These are phyloP conservation scores for Limnephilus rhombicus DNA, from an alignment of 2,888 invertebrate genomes.

Conservation along the genomic window DNA sequence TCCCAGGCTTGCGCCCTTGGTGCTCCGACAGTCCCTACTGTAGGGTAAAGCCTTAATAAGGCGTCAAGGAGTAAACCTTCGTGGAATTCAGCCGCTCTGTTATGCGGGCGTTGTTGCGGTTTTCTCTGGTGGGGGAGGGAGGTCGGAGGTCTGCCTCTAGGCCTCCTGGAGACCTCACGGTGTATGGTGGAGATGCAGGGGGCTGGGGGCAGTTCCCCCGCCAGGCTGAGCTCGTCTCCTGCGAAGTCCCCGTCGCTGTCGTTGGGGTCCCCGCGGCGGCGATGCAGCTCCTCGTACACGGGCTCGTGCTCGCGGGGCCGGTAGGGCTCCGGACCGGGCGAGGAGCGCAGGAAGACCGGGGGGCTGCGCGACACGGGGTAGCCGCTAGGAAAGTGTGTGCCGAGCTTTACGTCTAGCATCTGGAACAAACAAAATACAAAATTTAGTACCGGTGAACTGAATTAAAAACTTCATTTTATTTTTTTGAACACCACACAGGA, in stretches of 20 bases:
- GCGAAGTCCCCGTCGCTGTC: conserved; percentile 90
- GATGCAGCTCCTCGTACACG: conserved; percentile 88
- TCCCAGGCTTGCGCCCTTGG: conserved; percentile 72
- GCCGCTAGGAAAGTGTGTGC: conserved; percentile 79
- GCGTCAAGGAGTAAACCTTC: conserved; percentile 89
- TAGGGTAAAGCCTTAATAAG: conserved; percentile 83
- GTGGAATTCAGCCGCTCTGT: conserved; percentile 85
- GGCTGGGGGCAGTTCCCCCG: conserved; percentile 71
- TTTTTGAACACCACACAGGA: no score
- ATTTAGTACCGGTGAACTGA: background rate
- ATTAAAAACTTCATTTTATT: no score
- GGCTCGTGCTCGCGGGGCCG: conserved; percentile 83
- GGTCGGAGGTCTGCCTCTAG: conserved; percentile 76
- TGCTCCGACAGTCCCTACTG: conserved; percentile 82
- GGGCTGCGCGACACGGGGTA: conserved; percentile 80
- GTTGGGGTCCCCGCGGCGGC: conserved; percentile 78
- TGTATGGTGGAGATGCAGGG: conserved; percentile 69
- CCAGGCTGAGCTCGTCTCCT: conserved; percentile 86
- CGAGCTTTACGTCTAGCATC: conserved; percentile 85
- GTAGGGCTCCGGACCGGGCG: conserved; percentile 82
- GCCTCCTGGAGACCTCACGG: conserved; percentile 72
- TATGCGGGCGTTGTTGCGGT: conserved; percentile 79
- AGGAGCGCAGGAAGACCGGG: conserved; percentile 85
- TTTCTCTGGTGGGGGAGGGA: conserved; percentile 79
- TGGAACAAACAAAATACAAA: conserved; percentile 71